phyloP scores from a whole-genome alignment of 2,797 vertebrate genomes.

The Phalloptychus januarius region DNA sequence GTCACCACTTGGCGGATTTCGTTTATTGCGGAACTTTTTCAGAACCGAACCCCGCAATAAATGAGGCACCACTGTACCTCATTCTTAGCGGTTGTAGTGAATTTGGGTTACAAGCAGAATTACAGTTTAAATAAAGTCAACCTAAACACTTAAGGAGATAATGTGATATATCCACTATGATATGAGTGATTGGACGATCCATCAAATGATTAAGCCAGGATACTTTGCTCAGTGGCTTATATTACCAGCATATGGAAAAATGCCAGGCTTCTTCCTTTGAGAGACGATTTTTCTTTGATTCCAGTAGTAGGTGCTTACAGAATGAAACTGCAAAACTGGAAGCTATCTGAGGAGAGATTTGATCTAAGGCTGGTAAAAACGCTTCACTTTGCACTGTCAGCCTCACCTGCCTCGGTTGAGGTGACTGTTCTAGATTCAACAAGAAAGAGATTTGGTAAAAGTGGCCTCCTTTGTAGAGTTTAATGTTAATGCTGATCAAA shows the following conservation, averaged over 20 bases:
- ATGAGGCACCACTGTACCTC: no score
- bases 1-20: no score
- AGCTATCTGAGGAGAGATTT: not conserved
- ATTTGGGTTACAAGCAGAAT: constrained; percentile 30
- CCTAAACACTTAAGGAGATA: constrained; percentile 5
- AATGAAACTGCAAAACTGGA: not conserved
- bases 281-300: not conserved
- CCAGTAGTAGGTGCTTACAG: not conserved
- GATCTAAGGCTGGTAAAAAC: no score
- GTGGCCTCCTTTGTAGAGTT: not conserved
- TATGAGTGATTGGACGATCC: not conserved
- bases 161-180: constrained; percentile 16
- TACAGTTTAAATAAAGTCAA: constrained; percentile 13
- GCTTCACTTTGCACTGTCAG: no score
- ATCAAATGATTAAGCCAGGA: constrained; percentile 1
- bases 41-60: no score
- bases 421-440: no score
- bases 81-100: constrained; percentile 11
- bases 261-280: not conserved
- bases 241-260: not conserved
- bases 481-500: not conserved
- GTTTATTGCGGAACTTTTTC: no score
- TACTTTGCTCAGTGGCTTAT: not conserved
- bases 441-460: no score
- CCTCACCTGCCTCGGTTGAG: no score